Percentiles rank a stretch among this genome's conserved stretches.
phyloP scores from a whole-genome alignment of 1,140 invertebrate species.

The Drosophila tsacasi region DNA sequence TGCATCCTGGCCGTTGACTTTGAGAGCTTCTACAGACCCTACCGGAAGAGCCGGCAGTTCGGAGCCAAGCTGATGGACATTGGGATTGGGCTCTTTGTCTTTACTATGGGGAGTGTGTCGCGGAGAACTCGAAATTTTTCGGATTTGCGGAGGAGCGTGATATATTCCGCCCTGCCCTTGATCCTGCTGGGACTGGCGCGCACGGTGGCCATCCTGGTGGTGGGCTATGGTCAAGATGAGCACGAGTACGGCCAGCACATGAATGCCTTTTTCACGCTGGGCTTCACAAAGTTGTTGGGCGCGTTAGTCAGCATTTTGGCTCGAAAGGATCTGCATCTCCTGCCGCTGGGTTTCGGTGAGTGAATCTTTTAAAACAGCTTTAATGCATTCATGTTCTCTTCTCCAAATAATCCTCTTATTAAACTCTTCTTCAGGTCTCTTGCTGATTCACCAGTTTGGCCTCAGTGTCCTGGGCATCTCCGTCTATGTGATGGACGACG shows the following conservation, averaged over 20 bases:
- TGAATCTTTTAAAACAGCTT: conserved; percentile 25
- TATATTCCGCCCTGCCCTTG: conserved; percentile 86
- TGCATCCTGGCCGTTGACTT: conserved; percentile 98
- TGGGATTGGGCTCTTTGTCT: conserved; percentile 95
- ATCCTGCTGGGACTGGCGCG: conserved; percentile 90
- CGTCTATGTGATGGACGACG: conserved; percentile 89
- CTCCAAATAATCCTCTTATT: background rate
- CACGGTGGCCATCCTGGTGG: conserved; percentile 87
- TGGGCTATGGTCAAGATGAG: conserved; percentile 94
- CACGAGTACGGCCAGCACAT: conserved; percentile 98
- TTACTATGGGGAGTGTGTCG: conserved; percentile 92
- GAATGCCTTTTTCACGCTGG: conserved; percentile 98
- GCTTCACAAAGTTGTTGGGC: conserved; percentile 92
- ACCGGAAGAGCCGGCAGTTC: conserved; percentile 94
- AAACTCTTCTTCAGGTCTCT: conserved; percentile 85
- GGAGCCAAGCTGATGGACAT: conserved; percentile 97
- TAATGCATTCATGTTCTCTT: background rate
- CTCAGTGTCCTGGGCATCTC: conserved; percentile 86
- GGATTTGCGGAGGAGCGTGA: conserved; percentile 69
- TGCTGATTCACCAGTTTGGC: conserved; percentile 43
- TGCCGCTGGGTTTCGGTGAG: conserved; percentile 71
- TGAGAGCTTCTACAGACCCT: conserved; percentile 92
- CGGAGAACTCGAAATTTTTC: conserved; percentile 70
- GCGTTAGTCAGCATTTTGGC: conserved; percentile 70
- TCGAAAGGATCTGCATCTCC: conserved; percentile 35